Percentiles rank a stretch among this genome's conserved stretches.
These are phyloP conservation scores for Cottus gobio DNA, from an alignment of 2,113 vertebrate species.

Conservation along the genomic window DNA sequence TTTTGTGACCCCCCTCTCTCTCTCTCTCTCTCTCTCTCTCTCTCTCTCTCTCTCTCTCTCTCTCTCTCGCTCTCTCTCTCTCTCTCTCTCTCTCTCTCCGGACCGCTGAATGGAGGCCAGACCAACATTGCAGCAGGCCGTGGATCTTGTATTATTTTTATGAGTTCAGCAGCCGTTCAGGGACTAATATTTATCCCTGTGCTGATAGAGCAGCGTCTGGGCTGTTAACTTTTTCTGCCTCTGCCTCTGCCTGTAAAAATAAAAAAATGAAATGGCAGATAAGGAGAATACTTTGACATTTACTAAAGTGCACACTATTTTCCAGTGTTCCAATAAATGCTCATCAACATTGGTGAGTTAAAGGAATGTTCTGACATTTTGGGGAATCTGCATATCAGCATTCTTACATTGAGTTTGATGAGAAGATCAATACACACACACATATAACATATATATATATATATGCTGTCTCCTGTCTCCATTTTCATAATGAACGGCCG, in stretches of 20 bases:
- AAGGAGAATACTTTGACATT: conserved; percentile 11
- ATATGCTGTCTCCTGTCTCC: neutral
- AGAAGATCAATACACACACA: neutral
- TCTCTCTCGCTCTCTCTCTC: conserved; percentile 3
- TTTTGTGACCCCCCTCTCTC: conserved; percentile 46
- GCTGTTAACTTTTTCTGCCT: conserved; percentile 72
- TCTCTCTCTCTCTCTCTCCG: conserved; percentile 20
- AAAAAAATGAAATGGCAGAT: neutral
- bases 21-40: too few species aligned
- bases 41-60: conserved; percentile 18
- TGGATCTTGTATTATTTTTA: conserved; percentile 77
- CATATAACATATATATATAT: neutral
- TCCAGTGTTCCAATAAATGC: neutral
- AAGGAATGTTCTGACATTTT: neutral
- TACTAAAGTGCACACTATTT: conserved; percentile 2
- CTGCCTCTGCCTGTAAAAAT: neutral
- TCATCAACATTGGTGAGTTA: neutral
- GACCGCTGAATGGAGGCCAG: conserved; percentile 54
- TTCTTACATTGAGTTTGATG: neutral
- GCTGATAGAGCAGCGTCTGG: conserved; percentile 56
- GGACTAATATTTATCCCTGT: conserved; percentile 72
- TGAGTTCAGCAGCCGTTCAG: conserved; percentile 74
- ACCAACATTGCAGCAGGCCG: conserved; percentile 56
- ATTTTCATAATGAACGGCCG: neutral
- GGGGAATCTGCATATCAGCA: neutral